Evolutionary conservation across 2,888 invertebrate species (phyloP), one percentile per base, ranked within the genome.

Genomic region (Cryptocheilus praepositus): DNA sequence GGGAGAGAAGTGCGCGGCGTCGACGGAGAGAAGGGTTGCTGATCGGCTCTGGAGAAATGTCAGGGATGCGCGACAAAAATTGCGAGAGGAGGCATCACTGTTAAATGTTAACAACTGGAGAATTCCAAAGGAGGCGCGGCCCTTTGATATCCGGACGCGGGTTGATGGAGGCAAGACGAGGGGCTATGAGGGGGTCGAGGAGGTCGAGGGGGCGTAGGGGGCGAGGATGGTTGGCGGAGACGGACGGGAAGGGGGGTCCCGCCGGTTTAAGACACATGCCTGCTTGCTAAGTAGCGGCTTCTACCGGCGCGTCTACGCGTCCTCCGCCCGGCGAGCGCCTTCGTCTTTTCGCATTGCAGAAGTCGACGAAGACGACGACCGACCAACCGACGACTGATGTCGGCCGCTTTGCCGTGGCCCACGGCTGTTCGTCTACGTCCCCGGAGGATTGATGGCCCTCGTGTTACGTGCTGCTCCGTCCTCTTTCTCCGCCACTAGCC

Each of bases 351-450:
- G 72, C 70, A 65, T 70, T 71, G 70, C n/a, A 49, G 49, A 71
- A 63, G 79, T 75, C 71, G 56, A 77, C 74, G 69, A 73, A 68
- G 70, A 71, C 53, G 70, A 64, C 71, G 64, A 55, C 65, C 61
- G 67, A 54, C 76, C 74, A 61, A 73, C 75, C 72, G 71, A 72
- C 71, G 74, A 80, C 79, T 82, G 85, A 85, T 80, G 86, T 84
- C 86, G 86, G 85, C 81, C 71, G 86, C 87, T 87, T 87, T 86
- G 85, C 83, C 77, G 74, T 73, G 79, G 78, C 74, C 83, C 83
- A 81, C 70, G 83, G 86, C 83, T 85, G 81, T 87, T 86, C 86
- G 85, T 87, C 87, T 86, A 86, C 83, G 87, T 87, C 87, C 74
- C 73, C 60, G 58, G 77, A 86, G 83, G 86, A 87, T 87, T 87